Percentiles rank a stretch among this genome's conserved stretches.
phyloP scores from a whole-genome alignment of 2,113 vertebrate species.

The Nettapus auritus region DNA sequence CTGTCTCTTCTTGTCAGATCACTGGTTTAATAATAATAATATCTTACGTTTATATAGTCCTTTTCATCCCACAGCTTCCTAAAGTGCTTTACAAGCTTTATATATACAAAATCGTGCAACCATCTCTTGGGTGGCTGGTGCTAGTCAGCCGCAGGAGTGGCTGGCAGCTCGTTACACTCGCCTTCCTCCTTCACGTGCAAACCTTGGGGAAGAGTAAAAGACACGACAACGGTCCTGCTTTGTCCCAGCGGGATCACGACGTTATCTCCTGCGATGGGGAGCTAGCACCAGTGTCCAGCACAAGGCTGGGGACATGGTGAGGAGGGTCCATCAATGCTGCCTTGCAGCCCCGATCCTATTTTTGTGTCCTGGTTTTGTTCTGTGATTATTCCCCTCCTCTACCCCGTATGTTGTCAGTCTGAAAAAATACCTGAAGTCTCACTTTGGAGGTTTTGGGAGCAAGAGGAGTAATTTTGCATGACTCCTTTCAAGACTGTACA shows the following conservation, averaged over 20 bases:
- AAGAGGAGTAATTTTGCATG: neutral
- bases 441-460: neutral
- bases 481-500: neutral
- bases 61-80: constrained; percentile 61
- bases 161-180: neutral
- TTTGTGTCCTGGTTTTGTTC: neutral
- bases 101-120: neutral
- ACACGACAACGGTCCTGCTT: accelerated
- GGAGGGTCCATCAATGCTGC: accelerated
- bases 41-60: constrained; percentile 56
- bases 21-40: constrained; percentile 69
- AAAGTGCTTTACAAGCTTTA: constrained; percentile 55
- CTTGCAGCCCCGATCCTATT: neutral
- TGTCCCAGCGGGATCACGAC: neutral
- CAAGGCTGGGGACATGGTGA: neutral
- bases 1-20: constrained; percentile 70
- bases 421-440: neutral
- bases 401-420: neutral
- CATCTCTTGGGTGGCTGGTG: constrained; percentile 65
- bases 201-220: neutral
- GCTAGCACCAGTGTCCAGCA: neutral
- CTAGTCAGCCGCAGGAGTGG: neutral
- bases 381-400: neutral
- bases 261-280: neutral
- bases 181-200: accelerated